Evolutionary conservation across 2,888 invertebrate genomes (phyloP), one percentile per base, ranked within the genome.

Genomic region (Tanypteryx hageni): DNA sequence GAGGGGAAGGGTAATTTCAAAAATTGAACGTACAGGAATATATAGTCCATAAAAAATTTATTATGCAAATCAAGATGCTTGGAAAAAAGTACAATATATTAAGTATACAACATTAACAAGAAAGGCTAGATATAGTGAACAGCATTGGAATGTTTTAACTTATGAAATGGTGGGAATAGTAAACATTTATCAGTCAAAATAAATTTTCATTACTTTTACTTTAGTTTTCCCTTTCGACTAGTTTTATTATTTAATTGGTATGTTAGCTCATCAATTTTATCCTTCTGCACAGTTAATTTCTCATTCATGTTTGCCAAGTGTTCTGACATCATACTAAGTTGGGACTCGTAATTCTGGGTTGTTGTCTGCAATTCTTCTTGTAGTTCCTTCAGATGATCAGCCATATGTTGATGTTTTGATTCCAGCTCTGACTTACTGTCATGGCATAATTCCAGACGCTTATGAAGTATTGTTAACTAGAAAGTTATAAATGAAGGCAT

Each of bases 281-380:
- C 98, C 94, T 97, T 97, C 94, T 98, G 98, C 92, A 95, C 95
- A 44, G 98, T 97, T 91, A 99, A 96, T 95, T 98, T 98, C 94
- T 99, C 99, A 95, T 97, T 97, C 96, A 97, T 96, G 92, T 96
- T 96, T 27, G 97, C 97, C 94, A 98, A 95, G 95, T 97, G 97
- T 94, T 97, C 97, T 93, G 97, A 97, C 97, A 98, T 97, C 93
- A 97, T 97, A 94, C 97, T 97, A 92, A 98, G 95, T 94, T 98
- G 97, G 61, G 96, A 95, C 94, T 97, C 97, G 96, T 98, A 96
- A 96, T 95, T 96, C 68, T 95, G 94, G 58, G 95, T 96, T 4
- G 96, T 96, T n/a, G 96, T 96, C 93, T 96, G 95, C 86, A 97
- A 95, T 94, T 97, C 97, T 94, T 98, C 98, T 95, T 97, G 95